Evolutionary conservation across 2,113 vertebrate genomes (phyloP), one percentile per base, ranked within the genome.

Genomic region (Glareola pratincola): DNA sequence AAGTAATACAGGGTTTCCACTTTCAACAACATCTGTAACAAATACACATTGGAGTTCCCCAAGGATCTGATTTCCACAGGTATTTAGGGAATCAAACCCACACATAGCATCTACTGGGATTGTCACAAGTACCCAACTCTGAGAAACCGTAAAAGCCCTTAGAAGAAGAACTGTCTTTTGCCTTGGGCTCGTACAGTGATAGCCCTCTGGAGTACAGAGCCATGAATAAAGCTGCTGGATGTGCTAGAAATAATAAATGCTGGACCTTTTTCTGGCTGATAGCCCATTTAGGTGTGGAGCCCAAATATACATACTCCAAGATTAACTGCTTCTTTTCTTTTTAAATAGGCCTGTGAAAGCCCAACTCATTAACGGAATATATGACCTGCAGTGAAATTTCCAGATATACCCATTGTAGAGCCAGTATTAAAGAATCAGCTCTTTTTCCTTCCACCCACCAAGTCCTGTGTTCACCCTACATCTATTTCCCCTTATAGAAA

Each of bases 221-320:
- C 85, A 64, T 78, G 88, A 93, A 90, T 80, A 94, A 82, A 91
- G 80, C 72, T 88, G 78, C 75, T 88, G 85, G 75, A 88, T 94
- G 75, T 83, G 71, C 59, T 96, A 82, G 84, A 85, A 96, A 93
- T 94, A 94, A 94, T 62, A 96, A 91, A 94, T 81, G 71, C 48
- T 32, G 48, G 81, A 62, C 39, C 34, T 91, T 94, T 91, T 85
- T 60, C 84, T 92, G 80, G 94, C 67, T 30, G 80, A 89, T 89
- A 74, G 62, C 66, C 76, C 69, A 84, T 53, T 96, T 94, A 92
- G 73, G 91, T 97, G 84, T 51, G 67, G 29, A 92, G 37, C 57
- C 50, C 62, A 73, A 69, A 95, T 82, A 94, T n/a, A 88, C 74
- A 73, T 66, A 66, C 57, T 87, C 66, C 22, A 66, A 66, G 95